Conservation (phyloP, 2,888 invertebrate genomes). For the Uropetala carovei region DNA sequence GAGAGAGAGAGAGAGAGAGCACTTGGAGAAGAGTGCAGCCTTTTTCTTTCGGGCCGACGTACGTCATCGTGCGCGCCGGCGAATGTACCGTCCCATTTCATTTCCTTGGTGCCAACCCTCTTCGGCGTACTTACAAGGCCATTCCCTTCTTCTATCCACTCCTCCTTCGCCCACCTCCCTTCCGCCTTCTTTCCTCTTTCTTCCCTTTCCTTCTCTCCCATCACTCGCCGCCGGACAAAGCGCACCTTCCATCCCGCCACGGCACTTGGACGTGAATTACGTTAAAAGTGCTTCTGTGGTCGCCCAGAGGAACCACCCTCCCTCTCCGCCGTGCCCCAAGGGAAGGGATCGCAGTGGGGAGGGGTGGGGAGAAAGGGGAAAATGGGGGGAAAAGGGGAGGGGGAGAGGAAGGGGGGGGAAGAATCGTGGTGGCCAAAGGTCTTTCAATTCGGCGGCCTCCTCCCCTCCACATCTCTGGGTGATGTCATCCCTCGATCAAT, state of each 20-base stretch:
- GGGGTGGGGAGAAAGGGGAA: not conserved
- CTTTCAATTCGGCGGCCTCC: slow-evolving; percentile 5
- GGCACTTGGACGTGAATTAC: slow-evolving; percentile 59
- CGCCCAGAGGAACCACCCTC: slow-evolving; percentile 2
- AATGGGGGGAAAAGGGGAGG: not conserved
- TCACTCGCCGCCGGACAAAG: not conserved
- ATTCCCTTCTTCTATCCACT: not conserved
- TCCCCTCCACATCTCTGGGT: not conserved
- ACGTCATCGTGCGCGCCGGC: not conserved
- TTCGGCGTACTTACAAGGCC: not conserved
- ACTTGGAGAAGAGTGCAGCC: too few relatives aligned
- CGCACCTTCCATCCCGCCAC: not conserved
- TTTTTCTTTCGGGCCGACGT: too few relatives aligned
- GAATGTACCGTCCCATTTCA: not conserved
- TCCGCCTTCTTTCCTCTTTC: not conserved
- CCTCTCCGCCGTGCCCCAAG: slow-evolving; percentile 6
- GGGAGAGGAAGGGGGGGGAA: not conserved
- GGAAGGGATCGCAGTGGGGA: not conserved
- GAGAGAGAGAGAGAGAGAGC: too few relatives aligned
- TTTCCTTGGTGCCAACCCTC: not conserved
- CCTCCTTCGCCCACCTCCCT: not conserved
- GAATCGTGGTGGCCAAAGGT: slow-evolving; percentile 18
- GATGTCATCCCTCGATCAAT: slow-evolving; percentile 62
- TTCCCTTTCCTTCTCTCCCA: not conserved
- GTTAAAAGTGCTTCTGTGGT: slow-evolving; percentile 50